Evolutionary conservation across 2,797 vertebrate genomes (phyloP).

Genomic region (Morus bassanus): DNA sequence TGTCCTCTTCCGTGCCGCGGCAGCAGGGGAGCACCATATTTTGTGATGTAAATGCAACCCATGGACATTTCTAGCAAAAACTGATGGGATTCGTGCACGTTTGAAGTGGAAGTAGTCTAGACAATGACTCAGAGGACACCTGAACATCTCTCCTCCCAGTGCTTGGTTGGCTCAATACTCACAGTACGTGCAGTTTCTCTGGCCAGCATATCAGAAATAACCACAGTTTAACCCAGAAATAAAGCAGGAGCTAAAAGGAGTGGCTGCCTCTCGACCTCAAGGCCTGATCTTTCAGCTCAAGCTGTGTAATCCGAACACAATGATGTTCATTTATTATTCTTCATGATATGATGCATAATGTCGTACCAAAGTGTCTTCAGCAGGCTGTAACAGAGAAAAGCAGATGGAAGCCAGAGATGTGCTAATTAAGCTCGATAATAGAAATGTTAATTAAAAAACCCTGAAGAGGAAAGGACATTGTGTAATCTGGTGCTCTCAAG

Average conservation of each 20-base stretch:
- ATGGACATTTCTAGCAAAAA: rapidly evolving
- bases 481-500: not conserved
- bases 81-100: rapidly evolving
- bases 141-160: not conserved
- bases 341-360: not conserved
- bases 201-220: rapidly evolving
- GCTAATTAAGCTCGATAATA: slow-evolving; percentile 52
- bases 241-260: not conserved
- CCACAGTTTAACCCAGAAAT: not conserved
- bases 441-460: slow-evolving; percentile 64
- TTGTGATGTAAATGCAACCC: not conserved
- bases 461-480: slow-evolving; percentile 49
- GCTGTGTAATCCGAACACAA: not conserved
- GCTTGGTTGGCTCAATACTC: not conserved
- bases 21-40: rapidly evolving
- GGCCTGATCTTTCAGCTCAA: not conserved
- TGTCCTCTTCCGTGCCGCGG: rapidly evolving
- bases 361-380: not conserved
- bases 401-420: slow-evolving; percentile 45
- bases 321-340: not conserved
- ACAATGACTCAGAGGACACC: not conserved
- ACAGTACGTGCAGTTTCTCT: rapidly evolving
- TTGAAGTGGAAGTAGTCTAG: not conserved
- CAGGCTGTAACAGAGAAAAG: slow-evolving; percentile 38
- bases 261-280: rapidly evolving